These are phyloP conservation scores for Elymnias hypermnestra DNA, from an alignment of 1,140 invertebrate species.

Conservation along the genomic window DNA sequence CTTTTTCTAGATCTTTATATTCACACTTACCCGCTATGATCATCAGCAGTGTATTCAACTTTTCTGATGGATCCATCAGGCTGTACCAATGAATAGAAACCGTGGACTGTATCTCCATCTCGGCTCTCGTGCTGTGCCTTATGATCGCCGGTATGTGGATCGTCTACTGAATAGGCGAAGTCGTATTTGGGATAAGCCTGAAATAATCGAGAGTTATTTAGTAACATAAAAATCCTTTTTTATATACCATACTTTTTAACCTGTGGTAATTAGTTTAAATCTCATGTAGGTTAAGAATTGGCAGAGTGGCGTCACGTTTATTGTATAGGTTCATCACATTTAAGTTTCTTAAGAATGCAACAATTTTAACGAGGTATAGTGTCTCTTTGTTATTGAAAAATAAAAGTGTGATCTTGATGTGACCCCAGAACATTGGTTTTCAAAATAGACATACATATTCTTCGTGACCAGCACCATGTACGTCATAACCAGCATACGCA, in stretches of 20 bases:
- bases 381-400: no score
- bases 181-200: conserved; percentile 58
- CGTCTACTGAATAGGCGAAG: conserved; percentile 72
- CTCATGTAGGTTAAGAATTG: no score
- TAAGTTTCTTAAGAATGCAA: no score
- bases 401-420: no score
- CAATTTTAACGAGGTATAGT: no score
- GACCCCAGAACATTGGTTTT: no score
- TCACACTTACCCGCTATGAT: conserved; percentile 36
- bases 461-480: conserved; percentile 31
- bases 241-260: no score
- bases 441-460: conserved; percentile 37
- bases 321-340: no score
- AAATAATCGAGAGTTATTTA: neutral
- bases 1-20: no score
- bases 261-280: no score
- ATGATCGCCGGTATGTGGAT: conserved; percentile 49
- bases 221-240: neutral
- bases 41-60: conserved; percentile 60
- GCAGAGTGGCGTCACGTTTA: no score
- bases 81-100: conserved; percentile 51
- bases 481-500: conserved; percentile 21
- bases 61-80: conserved; percentile 58
- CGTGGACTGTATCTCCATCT: conserved; percentile 50
- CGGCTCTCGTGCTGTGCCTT: conserved; percentile 47